These are phyloP conservation scores for Tyrannus savana DNA, from an alignment of 2,113 vertebrate species.

Conservation along the genomic window DNA sequence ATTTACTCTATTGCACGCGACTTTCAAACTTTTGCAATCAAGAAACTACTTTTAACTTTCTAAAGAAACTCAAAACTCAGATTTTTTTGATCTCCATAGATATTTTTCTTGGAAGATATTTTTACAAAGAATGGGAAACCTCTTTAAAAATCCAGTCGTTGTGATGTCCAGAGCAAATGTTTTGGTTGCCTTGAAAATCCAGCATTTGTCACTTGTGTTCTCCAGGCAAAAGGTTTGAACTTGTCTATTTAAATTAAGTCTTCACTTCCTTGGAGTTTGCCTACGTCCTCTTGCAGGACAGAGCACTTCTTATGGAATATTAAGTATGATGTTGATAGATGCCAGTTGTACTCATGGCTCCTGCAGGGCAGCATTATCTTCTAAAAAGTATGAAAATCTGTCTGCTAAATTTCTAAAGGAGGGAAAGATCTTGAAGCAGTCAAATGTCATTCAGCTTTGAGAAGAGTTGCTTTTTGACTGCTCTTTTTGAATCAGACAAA, in stretches of 20 bases:
- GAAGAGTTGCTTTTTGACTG: not conserved
- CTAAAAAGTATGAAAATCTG: not conserved
- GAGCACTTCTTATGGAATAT: not conserved
- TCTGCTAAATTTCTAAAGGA: not conserved
- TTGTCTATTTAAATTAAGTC: conserved; percentile 34
- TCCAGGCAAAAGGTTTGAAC: conserved; percentile 29
- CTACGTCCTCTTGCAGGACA: not conserved
- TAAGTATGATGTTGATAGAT: conserved; percentile 12
- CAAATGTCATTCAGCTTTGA: not conserved
- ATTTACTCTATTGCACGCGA: not conserved
- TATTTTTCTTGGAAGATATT: not conserved
- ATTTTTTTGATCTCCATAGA: not conserved
- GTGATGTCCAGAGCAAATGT: not conserved
- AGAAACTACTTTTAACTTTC: not conserved
- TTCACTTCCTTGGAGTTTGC: not conserved
- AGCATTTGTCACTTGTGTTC: not conserved
- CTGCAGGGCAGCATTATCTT: not conserved
- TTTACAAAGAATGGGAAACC: not conserved
- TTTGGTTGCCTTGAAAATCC: conserved; percentile 15
- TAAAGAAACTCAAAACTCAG: not conserved
- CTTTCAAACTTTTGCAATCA: not conserved
- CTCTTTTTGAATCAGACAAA: not conserved
- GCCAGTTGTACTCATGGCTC: not conserved
- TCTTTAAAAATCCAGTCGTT: not conserved
- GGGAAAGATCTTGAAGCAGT: not conserved